Evolutionary conservation across 1,140 invertebrate species (phyloP).

Genomic region (Anthonomus grandis): DNA sequence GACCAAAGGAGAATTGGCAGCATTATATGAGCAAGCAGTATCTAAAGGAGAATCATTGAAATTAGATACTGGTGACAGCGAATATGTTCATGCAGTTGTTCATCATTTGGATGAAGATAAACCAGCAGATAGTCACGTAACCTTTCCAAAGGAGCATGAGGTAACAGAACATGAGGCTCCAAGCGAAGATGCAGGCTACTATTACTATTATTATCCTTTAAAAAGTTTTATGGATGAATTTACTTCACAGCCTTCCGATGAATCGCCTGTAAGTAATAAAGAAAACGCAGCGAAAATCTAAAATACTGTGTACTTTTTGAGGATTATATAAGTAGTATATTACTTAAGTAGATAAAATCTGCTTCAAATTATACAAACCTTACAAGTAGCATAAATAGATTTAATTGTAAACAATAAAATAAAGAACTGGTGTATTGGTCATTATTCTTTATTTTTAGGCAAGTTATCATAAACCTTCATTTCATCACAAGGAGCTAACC

Average conservation of each 20-base stretch:
- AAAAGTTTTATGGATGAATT: slow-evolving; percentile 45
- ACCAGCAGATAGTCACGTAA: not conserved
- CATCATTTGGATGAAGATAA: slow-evolving; percentile 37
- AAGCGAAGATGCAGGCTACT: slow-evolving; percentile 38
- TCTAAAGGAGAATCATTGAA: slow-evolving; percentile 43
- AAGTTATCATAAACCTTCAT: slow-evolving; percentile 15
- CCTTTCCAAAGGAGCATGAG: not conserved
- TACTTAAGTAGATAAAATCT: no score
- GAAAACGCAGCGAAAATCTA: no score
- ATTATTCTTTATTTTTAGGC: slow-evolving; percentile 13
- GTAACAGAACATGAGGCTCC: not conserved
- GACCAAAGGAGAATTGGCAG: slow-evolving; percentile 42
- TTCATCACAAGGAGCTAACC: slow-evolving; percentile 20
- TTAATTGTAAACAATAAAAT: no score
- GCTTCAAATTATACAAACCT: no score
- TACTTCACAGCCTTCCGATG: slow-evolving; percentile 26
- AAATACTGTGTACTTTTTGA: no score
- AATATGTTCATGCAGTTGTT: slow-evolving; percentile 37
- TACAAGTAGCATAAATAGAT: no score
- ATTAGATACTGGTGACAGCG: slow-evolving; percentile 33
- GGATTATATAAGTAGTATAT: no score
- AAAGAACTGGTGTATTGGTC: no score
- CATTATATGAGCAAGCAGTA: slow-evolving; percentile 41
- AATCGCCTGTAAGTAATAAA: slow-evolving; percentile 10
- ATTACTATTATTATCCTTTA: slow-evolving; percentile 48